Conservation (phyloP, 1,140 invertebrate genomes). For the Anthonomus grandis region DNA sequence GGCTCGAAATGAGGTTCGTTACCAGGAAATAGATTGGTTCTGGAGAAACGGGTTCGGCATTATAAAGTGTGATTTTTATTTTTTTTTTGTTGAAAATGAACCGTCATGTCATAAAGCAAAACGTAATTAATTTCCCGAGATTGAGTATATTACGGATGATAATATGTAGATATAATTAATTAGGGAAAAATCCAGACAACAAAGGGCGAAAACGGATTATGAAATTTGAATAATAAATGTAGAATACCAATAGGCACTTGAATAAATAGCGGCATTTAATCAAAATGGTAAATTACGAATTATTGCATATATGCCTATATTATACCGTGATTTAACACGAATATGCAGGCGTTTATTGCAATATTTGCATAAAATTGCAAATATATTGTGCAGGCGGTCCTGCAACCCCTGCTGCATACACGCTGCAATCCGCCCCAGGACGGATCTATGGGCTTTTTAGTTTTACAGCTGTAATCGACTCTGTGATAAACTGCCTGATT, state of each 20-base stretch:
- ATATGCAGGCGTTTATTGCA: conserved; percentile 31
- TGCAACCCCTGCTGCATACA: conserved; percentile 20
- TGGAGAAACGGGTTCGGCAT: too few species aligned
- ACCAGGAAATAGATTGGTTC: too few species aligned
- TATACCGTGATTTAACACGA: conserved; percentile 31
- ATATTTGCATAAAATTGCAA: conserved; percentile 30
- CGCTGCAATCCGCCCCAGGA: too few species aligned
- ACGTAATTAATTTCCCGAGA: too few species aligned
- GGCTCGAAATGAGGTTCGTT: too few species aligned
- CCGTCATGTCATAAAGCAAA: too few species aligned
- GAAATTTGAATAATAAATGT: conserved; percentile 29
- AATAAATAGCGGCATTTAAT: conserved; percentile 30
- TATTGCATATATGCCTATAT: conserved; percentile 28
- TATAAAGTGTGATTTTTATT: too few species aligned
- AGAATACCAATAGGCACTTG: conserved; percentile 25
- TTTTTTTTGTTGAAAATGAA: too few species aligned
- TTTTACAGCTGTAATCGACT: conserved; percentile 26
- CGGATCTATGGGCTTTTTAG: conserved; percentile 24
- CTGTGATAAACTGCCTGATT: conserved; percentile 26
- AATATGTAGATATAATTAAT: conserved; percentile 8
- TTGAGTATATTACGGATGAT: too few species aligned
- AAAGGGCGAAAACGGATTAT: conserved; percentile 19
- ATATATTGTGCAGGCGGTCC: conserved; percentile 21
- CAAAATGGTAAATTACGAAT: conserved; percentile 29
- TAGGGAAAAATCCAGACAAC: conserved; percentile 22